Evolutionary conservation across 2,113 vertebrate species (phyloP), one percentile per base, ranked within the genome.

Genomic region (Turdus rufiventris): DNA sequence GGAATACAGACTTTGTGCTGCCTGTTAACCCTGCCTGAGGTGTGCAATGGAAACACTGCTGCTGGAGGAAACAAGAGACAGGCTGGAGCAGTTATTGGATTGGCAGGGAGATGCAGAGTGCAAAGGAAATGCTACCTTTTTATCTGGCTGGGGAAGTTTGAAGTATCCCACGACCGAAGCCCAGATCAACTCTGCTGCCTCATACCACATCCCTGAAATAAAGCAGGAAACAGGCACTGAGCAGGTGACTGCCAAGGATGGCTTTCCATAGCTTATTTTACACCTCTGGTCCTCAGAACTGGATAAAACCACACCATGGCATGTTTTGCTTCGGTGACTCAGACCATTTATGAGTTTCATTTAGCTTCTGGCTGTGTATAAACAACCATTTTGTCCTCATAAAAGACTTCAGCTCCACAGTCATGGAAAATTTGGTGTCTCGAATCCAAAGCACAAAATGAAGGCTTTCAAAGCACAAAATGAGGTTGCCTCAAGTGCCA

Each of bases 161-260:
- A 98, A 97, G 83, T 98, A 99, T 5, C 99, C 99, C 14, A 98
- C 95, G 58, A 99, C 73, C 2, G 99, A 99, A 18, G 98, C 98
- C 98, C 98, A 99, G 48, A 98, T 98, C 57, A 99, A 62, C 92
- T 99, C 98, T n/a, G 99, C 99, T 10, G 99, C 99, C 93, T 99
- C 98, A 1, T 98, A 98, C 99, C 99, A 99, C 97, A 99, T 97
- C 18, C 99, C 99, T 99, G 96, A 53, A 97, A 98, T 10, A 70
- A 31, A 92, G 6, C 34, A 79, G 48, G 54, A 42, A 33, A 31
- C 0, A 42, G 50, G 47, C 33, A 63, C 16, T 33, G 34, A 34
- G 43, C 45, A 77, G 34, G 19, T 26, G 26, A 53, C 53, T 18
- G 43, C 26, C 72, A n/a, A 31, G 43, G 47, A 28, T 40, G 50